Conservation (phyloP, 1,140 invertebrate genomes). For the Stratiolaelaps scimitus region DNA sequence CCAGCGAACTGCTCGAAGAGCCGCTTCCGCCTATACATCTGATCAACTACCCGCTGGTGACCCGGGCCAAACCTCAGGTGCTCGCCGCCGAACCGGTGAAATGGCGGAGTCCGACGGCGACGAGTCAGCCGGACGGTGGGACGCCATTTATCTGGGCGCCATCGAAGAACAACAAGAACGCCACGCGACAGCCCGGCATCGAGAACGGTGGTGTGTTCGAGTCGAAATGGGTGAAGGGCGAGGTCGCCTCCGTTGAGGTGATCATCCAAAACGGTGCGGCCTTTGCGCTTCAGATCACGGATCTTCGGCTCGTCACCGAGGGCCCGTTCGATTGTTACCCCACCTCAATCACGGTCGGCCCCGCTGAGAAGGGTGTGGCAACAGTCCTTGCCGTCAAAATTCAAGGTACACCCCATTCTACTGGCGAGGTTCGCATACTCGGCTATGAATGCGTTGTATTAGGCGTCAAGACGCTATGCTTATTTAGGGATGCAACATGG, state of each 20-base stretch:
- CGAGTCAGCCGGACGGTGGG: neutral
- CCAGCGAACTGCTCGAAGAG: slow-evolving; percentile 2
- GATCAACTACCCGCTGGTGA: slow-evolving; percentile 12
- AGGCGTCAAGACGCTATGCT: neutral
- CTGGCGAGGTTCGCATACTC: neutral
- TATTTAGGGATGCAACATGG: slow-evolving; percentile 4
- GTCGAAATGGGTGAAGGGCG: slow-evolving; percentile 13
- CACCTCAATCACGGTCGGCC: slow-evolving; percentile 4
- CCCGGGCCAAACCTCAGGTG: neutral
- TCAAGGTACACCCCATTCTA: neutral
- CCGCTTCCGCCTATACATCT: slow-evolving; percentile 8
- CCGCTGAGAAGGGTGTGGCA: neutral
- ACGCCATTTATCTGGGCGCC: slow-evolving; percentile 6
- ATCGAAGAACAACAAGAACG: slow-evolving; percentile 9
- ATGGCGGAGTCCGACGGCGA: neutral
- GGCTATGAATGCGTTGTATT: slow-evolving; percentile 4
- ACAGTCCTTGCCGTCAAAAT: neutral
- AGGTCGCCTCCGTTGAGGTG: neutral
- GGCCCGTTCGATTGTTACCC: slow-evolving; percentile 14
- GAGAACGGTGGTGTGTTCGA: neutral
- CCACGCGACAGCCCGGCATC: neutral
- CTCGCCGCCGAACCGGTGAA: slow-evolving; percentile 13
- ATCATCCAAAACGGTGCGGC: neutral
- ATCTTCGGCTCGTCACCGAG: neutral
- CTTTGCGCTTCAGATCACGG: neutral